Base-by-base conservation (phyloP, 2,797 vertebrate genomes). In the Acrossocheilus wenchowensis region DNA sequence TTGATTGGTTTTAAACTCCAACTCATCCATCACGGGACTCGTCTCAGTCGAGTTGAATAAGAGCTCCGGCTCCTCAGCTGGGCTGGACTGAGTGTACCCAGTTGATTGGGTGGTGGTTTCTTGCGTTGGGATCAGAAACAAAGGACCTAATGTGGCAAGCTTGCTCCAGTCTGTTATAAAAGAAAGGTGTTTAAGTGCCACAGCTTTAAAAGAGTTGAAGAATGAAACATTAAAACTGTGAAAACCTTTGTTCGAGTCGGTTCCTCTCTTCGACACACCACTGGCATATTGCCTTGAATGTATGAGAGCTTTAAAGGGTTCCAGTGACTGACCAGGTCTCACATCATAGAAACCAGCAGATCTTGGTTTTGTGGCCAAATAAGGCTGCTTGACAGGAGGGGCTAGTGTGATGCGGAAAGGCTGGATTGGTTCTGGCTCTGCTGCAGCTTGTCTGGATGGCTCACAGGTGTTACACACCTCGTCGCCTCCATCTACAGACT, bases 401-500 rank as follows among this genome's bases (percentile, higher is more conserved):
- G 69, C 86, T 5, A 64, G 9, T 77, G 86, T 73, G 45, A 85
- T 14, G 9, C 4, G 6, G 30, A 11, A 60, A 19, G 6, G 66
- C 52, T 2, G 71, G 77, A 81, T 69, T 73, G 6, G 86, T 74
- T 11, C 34, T 4, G 41, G 75, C 26, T 41, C 68, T 83, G 14
- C 81, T 10, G 6, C 6, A 21, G 0, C 6, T 4, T 0, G 69
- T 26, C 78, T 69, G 15, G 82, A 69, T 6, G 84, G 2, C 8
- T 90, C 87, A 71, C 94, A 95, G 88, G 87, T 93, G 79, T 80
- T 85, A 78, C 94, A 95, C 0, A 69, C 91, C 39, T 90, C 66
- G 66, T 94, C 90, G 21, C 91, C 91, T 36, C 93, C 93, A 9
- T 95, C 94, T 6, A 90, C 88, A 1, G 94, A 95, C 41, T 60